Conservation (phyloP, 2,113 vertebrate species). For the Psilopogon haemacephalus region DNA sequence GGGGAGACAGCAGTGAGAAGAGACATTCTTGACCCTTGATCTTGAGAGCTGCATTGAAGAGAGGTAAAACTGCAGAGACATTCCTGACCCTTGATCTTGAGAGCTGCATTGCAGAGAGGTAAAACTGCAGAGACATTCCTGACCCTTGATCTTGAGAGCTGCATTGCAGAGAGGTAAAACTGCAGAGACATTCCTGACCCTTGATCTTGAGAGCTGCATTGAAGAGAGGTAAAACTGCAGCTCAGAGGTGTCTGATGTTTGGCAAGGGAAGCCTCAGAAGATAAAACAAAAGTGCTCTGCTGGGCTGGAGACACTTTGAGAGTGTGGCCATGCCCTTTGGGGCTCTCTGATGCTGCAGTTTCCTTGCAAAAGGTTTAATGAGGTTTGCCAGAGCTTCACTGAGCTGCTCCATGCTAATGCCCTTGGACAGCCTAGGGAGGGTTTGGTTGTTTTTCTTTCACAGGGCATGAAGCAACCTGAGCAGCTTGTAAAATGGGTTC, state of each 20-base stretch:
- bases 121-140: too few relatives aligned
- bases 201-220: conserved; percentile 24
- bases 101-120: too few relatives aligned
- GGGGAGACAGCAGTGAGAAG: neutral
- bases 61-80: neutral
- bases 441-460: neutral
- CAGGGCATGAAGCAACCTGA: conserved; percentile 25
- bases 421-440: neutral
- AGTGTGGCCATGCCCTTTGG: conserved; percentile 5
- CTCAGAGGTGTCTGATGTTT: neutral
- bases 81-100: too few relatives aligned
- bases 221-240: neutral
- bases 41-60: neutral
- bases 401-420: neutral
- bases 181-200: neutral
- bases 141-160: too few relatives aligned
- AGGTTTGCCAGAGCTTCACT: neutral
- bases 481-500: conserved; percentile 24
- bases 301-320: neutral
- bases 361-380: neutral
- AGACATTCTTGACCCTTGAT: conserved; percentile 14
- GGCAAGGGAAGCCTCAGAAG: neutral
- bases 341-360: neutral
- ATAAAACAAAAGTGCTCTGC: neutral
- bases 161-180: too few relatives aligned